A percentile compares a stretch with the other conserved stretches of the same genome.
Conservation (phyloP, 2,888 invertebrate species). For the Gari tellinella region DNA sequence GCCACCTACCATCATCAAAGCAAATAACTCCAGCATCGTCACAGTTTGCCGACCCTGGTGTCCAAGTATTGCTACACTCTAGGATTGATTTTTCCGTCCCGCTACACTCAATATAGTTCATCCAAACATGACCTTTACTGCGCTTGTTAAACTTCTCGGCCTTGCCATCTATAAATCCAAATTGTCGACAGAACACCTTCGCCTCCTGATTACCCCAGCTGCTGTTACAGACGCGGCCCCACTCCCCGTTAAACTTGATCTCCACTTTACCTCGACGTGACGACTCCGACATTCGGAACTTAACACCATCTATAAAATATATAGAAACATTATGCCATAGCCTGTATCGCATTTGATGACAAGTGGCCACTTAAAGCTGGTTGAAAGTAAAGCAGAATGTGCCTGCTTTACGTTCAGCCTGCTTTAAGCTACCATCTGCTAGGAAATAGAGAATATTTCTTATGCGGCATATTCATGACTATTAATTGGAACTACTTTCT, state of each 20-base stretch:
- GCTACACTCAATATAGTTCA: slow-evolving; percentile 89
- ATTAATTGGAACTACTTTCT: no score
- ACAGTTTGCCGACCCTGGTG: slow-evolving; percentile 60
- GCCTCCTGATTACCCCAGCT: slow-evolving; percentile 66
- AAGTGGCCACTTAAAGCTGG: no score
- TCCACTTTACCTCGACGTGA: slow-evolving; percentile 58
- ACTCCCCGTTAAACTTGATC: slow-evolving; percentile 66
- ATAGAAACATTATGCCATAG: no score
- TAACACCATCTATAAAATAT: slow-evolving; percentile 57
- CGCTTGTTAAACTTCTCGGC: slow-evolving; percentile 26
- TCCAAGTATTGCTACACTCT: slow-evolving; percentile 86
- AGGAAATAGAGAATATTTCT: no score
- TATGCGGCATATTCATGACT: no score
- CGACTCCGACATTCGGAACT: slow-evolving; percentile 58
- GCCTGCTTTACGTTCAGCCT: no score
- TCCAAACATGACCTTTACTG: slow-evolving; percentile 83
- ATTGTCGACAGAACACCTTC: slow-evolving; percentile 66
- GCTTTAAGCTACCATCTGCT: no score
- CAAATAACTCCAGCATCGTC: slow-evolving; percentile 72
- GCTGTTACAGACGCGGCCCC: slow-evolving; percentile 70
- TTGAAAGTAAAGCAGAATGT: no score
- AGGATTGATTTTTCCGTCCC: slow-evolving; percentile 89
- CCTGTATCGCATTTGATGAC: no score
- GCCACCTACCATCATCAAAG: slow-evolving; percentile 60
- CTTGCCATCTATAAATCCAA: slow-evolving; percentile 65